phyloP scores from a whole-genome alignment of 2,797 vertebrate species.

The Phoxinus dragarum region DNA sequence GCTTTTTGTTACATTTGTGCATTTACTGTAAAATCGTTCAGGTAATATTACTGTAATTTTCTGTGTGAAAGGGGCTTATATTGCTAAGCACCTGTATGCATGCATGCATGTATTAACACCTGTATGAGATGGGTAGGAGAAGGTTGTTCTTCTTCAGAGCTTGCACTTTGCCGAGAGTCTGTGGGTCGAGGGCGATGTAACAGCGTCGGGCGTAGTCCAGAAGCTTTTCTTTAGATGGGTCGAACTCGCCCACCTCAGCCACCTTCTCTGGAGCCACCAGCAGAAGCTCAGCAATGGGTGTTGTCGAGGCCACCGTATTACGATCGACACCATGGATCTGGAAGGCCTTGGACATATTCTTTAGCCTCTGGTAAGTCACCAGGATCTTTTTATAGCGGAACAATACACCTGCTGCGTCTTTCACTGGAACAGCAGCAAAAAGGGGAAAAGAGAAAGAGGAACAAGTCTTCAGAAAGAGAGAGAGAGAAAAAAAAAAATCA shows the following conservation, averaged over 20 bases:
- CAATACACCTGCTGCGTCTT: slow-evolving; percentile 90
- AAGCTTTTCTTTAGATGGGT: slow-evolving; percentile 90
- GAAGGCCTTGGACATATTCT: slow-evolving; percentile 93
- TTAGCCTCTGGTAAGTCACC: slow-evolving; percentile 89
- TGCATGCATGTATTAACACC: slow-evolving; percentile 78
- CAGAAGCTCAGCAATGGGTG: slow-evolving; percentile 91
- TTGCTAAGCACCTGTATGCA: neutral
- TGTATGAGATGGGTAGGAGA: slow-evolving; percentile 91
- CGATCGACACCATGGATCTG: slow-evolving; percentile 91
- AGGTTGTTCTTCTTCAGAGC: slow-evolving; percentile 92
- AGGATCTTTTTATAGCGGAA: slow-evolving; percentile 94
- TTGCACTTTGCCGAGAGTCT: slow-evolving; percentile 89
- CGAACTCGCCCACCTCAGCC: slow-evolving; percentile 89
- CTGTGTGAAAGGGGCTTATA: neutral
- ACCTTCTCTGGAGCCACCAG: slow-evolving; percentile 91
- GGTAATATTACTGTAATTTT: neutral
- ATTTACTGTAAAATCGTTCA: neutral
- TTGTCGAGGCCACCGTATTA: slow-evolving; percentile 91
- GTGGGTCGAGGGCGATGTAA: slow-evolving; percentile 88
- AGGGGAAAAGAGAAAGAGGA: neutral
- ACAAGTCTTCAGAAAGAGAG: neutral
- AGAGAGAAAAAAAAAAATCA: neutral
- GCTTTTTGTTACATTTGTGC: neutral
- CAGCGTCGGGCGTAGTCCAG: slow-evolving; percentile 92
- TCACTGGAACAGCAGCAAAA: slow-evolving; percentile 74